Percentiles rank a stretch among this genome's conserved stretches.
phyloP scores from a whole-genome alignment of 2,888 invertebrate genomes.

The Thymelicus lineola region DNA sequence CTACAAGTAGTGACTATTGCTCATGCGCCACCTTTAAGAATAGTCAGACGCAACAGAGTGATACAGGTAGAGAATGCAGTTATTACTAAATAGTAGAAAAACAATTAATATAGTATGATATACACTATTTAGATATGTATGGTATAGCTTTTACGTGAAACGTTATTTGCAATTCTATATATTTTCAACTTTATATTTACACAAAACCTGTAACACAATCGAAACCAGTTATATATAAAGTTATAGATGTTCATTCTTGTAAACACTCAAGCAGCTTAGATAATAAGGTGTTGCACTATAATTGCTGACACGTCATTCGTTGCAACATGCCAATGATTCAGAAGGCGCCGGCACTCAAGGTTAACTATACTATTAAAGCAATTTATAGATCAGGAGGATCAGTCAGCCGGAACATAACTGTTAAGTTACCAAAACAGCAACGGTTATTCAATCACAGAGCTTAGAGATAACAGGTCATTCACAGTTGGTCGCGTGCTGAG shows the following conservation, averaged over 20 bases:
- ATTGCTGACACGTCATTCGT: slow-evolving; percentile 29
- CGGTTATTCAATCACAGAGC: slow-evolving; percentile 45
- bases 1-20: too few species aligned
- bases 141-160: too few species aligned
- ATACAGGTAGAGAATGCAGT: too few species aligned
- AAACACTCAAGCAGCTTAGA: slow-evolving; percentile 5
- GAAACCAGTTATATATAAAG: too few species aligned
- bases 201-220: too few species aligned
- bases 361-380: slow-evolving; percentile 47
- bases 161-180: too few species aligned
- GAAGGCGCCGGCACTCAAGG: slow-evolving; percentile 43
- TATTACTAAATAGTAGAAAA: too few species aligned
- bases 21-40: too few species aligned
- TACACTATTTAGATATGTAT: too few species aligned
- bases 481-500: slow-evolving; percentile 42
- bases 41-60: too few species aligned
- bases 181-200: too few species aligned
- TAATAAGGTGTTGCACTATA: slow-evolving; percentile 26
- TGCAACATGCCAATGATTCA: slow-evolving; percentile 43
- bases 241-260: not conserved
- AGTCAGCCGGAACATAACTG: slow-evolving; percentile 56
- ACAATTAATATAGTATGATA: too few species aligned
- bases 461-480: slow-evolving; percentile 58
- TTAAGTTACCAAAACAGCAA: slow-evolving; percentile 42
- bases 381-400: slow-evolving; percentile 43